Evolutionary conservation across 2,888 invertebrate genomes (phyloP).

Genomic region (Torymus tubicola): DNA sequence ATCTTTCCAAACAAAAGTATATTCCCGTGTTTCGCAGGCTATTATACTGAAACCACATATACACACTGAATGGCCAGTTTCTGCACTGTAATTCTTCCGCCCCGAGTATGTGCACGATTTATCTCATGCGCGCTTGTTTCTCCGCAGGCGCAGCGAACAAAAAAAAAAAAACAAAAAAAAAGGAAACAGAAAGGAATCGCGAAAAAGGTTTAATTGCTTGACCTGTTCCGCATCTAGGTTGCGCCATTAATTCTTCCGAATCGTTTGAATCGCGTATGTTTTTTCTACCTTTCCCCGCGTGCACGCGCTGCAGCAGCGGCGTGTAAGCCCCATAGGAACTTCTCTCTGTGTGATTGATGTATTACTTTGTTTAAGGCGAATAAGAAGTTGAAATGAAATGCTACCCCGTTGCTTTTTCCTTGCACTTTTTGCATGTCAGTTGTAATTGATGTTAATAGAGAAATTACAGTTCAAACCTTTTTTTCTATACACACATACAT

Average conservation of each 20-base stretch:
- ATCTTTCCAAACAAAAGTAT: too few relatives aligned
- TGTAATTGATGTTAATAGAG: conserved; percentile 41
- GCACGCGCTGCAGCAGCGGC: neutral
- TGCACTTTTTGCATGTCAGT: neutral
- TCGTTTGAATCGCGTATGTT: conserved; percentile 1
- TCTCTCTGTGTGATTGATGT: conserved; percentile 22
- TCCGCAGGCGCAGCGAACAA: neutral
- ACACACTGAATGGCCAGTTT: too few relatives aligned
- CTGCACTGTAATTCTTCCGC: too few relatives aligned
- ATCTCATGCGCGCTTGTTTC: neutral
- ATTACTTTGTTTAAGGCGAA: conserved; percentile 38
- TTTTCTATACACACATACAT: too few relatives aligned
- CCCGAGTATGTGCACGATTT: neutral
- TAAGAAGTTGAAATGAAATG: conserved; percentile 26
- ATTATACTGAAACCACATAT: too few relatives aligned
- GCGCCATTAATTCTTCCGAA: conserved; percentile 25
- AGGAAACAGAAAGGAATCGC: neutral
- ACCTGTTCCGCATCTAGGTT: conserved; percentile 29
- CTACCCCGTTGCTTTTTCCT: conserved; percentile 11
- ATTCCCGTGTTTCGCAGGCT: too few relatives aligned
- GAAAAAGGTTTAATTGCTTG: conserved; percentile 24
- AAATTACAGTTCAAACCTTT: conserved; percentile 17
- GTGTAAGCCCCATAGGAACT: neutral
- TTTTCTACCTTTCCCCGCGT: neutral
- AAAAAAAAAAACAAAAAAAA: conserved; percentile 19